Evolutionary conservation across 2,113 vertebrate species (phyloP), one percentile per base, ranked within the genome.

Genomic region (Steatornis caripensis): DNA sequence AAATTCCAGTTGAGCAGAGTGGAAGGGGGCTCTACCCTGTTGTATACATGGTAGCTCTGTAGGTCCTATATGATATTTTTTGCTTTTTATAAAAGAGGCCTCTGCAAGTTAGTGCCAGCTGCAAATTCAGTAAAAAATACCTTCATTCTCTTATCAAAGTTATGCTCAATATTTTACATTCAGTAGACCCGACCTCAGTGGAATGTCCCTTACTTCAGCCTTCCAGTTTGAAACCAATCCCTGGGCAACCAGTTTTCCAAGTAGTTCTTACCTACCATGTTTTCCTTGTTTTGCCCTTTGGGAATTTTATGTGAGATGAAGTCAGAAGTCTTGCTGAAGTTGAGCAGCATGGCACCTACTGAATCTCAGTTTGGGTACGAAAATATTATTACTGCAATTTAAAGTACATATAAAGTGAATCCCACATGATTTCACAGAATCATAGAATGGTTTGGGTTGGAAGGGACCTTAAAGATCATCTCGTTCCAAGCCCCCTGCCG

Each of bases 311-410:
- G 11, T 0, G 1, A 72, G 48, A 17, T 62, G 29, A 64, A 89
- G 66, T 54, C 76, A 81, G 37, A 66, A 62, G 51, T 46, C 68
- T 45, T 54, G 41, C 37, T 77, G 68, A 69, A 58, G 49, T 21
- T 81, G 74, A 70, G 51, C 58, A 61, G 9, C 0, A 0, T 66
- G 55, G 36, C 7, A 17, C 45, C 14, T 74, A 6, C 2, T 6
- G 54, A 57, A 24, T 53, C 30, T 69, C 55, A 27, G 15, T 54
- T 61, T 43, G 26, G 37, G 6, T 57, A 26, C 58, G 69, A 34
- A 46, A 49, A 29, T 43, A 66, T 8, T 30, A 6, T 24, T 74
- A 21, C 9, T 21, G 45, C 53, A 69, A 41, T n/a, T 69, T 53
- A 26, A 80, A 80, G 53, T 39, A 65, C 9, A 4, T 17, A 0